A percentile compares a stretch with the other conserved stretches of the same genome.
Evolutionary conservation across 2,888 invertebrate species (phyloP).

Genomic region (Melolontha melolontha): DNA sequence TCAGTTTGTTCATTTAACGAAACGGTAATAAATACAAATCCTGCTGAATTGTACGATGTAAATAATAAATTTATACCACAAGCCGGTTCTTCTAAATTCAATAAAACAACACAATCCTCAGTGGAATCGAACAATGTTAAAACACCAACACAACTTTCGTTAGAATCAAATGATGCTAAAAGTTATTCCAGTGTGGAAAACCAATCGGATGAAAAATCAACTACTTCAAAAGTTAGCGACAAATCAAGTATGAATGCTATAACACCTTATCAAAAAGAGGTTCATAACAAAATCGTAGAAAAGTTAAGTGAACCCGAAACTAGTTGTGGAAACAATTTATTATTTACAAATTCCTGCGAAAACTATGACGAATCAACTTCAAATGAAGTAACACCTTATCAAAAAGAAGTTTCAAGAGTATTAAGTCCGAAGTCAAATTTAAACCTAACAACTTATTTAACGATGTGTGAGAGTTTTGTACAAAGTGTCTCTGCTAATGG

Average conservation of each 20-base stretch:
- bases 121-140: neutral
- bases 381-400: slow-evolving; percentile 48
- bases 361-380: slow-evolving; percentile 36
- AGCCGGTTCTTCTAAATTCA: slow-evolving; percentile 54
- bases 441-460: slow-evolving; percentile 8
- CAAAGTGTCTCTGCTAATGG: slow-evolving; percentile 32
- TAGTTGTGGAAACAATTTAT: neutral
- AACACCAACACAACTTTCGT: neutral
- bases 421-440: slow-evolving; percentile 3
- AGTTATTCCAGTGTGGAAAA: neutral
- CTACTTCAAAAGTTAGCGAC: neutral
- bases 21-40: slow-evolving; percentile 4
- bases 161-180: neutral
- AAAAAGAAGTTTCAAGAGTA: slow-evolving; percentile 15
- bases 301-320: neutral
- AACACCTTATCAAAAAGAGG: slow-evolving; percentile 30
- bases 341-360: neutral
- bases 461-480: slow-evolving; percentile 25
- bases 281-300: too few relatives aligned
- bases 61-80: slow-evolving; percentile 53
- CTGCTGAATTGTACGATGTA: slow-evolving; percentile 55
- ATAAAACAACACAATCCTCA: neutral
- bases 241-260: slow-evolving; percentile 20
- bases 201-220: neutral
- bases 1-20: slow-evolving; percentile 45